phyloP scores from a whole-genome alignment of 2,888 invertebrate species.

The Galerucella calmariensis region DNA sequence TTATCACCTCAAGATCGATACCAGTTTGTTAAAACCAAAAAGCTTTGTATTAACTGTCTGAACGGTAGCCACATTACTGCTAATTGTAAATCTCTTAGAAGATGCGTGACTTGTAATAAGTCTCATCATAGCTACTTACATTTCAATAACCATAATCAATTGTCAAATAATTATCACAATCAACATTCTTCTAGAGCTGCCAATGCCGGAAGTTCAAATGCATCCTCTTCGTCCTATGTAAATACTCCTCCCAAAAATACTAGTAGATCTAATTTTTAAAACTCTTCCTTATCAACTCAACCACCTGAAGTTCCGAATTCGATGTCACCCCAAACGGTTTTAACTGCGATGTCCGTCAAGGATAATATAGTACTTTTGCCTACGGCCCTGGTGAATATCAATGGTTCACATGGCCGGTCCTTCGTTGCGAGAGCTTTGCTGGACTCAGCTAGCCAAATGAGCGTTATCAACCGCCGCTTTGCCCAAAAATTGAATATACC shows the following conservation, averaged over 20 bases:
- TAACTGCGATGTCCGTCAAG: not conserved
- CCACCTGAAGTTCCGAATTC: not conserved
- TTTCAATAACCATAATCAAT: not conserved
- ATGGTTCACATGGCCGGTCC: too few species aligned
- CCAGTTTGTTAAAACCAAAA: too few species aligned
- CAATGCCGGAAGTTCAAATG: not conserved
- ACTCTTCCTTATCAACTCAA: not conserved
- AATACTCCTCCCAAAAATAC: not conserved
- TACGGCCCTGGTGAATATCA: too few species aligned
- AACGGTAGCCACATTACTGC: too few species aligned
- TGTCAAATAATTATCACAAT: not conserved
- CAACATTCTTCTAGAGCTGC: not conserved
- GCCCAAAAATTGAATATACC: slow-evolving; percentile 1
- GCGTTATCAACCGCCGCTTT: not conserved
- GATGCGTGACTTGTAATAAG: too few species aligned
- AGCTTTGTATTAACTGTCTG: too few species aligned
- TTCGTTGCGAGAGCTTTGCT: too few species aligned
- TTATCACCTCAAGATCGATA: too few species aligned
- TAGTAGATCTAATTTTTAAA: not conserved
- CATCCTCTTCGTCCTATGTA: not conserved
- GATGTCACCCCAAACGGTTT: not conserved
- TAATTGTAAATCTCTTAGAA: too few species aligned
- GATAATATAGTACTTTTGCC: not conserved
- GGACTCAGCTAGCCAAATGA: too few species aligned
- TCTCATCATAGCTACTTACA: too few species aligned